Percentiles rank a stretch among this genome's conserved stretches.
phyloP scores from a whole-genome alignment of 2,888 invertebrate species.

The Macropis europaea region DNA sequence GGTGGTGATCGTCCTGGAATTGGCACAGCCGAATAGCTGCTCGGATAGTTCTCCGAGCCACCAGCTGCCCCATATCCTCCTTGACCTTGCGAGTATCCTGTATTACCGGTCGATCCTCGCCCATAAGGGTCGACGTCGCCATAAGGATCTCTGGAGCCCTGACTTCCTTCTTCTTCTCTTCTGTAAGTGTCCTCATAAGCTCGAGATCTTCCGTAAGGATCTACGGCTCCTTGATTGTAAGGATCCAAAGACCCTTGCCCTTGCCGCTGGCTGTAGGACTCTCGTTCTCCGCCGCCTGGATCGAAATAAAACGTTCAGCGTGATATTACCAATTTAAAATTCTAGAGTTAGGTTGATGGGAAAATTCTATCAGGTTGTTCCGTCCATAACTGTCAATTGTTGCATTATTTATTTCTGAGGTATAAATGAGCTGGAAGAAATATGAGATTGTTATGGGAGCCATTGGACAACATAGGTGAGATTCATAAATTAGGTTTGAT shows the following conservation, averaged over 20 bases:
- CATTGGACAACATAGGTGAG: no score
- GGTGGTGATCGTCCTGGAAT: conserved; percentile 80
- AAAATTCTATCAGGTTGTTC: no score
- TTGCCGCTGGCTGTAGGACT: conserved; percentile 8
- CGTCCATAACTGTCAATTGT: no score
- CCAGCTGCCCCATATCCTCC: conserved; percentile 53
- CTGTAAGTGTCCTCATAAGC: conserved; percentile 34
- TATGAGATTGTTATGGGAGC: no score
- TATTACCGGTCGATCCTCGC: conserved; percentile 8
- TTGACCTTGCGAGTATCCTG: conserved; percentile 13
- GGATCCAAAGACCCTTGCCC: conserved; percentile 25
- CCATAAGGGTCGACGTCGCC: conserved; percentile 20
- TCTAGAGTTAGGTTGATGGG: no score
- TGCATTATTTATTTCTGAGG: no score
- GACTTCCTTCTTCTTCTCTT: not conserved
- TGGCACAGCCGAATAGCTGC: conserved; percentile 81
- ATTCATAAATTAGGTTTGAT: no score
- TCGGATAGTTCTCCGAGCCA: conserved; percentile 70
- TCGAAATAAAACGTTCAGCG: not conserved
- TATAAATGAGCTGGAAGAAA: no score
- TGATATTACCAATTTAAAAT: no score
- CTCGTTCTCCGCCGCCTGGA: conserved; percentile 11
- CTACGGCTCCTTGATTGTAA: conserved; percentile 43
- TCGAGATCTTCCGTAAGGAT: conserved; percentile 46
- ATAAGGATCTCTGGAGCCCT: conserved; percentile 12